phyloP scores from a whole-genome alignment of 2,888 invertebrate genomes.

The Scaptomyza polygonia region DNA sequence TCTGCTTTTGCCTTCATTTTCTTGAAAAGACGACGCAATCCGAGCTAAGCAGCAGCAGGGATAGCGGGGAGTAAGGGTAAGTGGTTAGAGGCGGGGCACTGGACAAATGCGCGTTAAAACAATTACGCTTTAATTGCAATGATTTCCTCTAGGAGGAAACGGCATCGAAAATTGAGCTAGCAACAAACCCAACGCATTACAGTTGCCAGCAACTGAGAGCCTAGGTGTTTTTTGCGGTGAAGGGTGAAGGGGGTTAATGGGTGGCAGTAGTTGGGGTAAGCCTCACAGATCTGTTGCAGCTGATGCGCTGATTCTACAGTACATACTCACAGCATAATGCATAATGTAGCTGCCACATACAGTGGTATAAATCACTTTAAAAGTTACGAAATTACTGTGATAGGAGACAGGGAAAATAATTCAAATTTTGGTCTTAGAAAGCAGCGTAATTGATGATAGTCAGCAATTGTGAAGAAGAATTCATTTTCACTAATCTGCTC shows the following conservation, averaged over 20 bases:
- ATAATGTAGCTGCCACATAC: constrained; percentile 51
- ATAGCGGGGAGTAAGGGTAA: background rate
- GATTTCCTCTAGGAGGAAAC: constrained; percentile 78
- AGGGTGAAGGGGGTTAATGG: background rate
- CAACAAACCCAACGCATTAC: constrained; percentile 37
- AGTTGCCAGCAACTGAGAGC: constrained; percentile 16
- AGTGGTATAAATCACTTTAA: background rate
- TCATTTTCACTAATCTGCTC: too few species aligned
- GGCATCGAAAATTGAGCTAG: constrained; percentile 58
- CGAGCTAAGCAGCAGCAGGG: constrained; percentile 59
- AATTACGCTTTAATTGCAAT: constrained; percentile 84
- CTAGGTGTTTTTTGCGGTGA: too few species aligned
- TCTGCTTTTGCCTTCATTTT: background rate
- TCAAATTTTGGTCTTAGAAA: too few species aligned
- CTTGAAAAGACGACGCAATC: constrained; percentile 71
- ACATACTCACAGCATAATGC: constrained; percentile 24
- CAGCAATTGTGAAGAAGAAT: too few species aligned
- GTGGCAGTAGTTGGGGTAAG: background rate
- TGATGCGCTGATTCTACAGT: background rate
- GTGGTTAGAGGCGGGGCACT: constrained; percentile 25
- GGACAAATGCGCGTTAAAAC: constrained; percentile 79
- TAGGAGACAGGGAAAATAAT: too few species aligned
- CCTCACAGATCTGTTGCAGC: constrained; percentile 8
- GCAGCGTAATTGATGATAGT: too few species aligned
- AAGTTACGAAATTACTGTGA: background rate